Conservation (phyloP, 2,797 vertebrate genomes). For the Danio choprae region DNA sequence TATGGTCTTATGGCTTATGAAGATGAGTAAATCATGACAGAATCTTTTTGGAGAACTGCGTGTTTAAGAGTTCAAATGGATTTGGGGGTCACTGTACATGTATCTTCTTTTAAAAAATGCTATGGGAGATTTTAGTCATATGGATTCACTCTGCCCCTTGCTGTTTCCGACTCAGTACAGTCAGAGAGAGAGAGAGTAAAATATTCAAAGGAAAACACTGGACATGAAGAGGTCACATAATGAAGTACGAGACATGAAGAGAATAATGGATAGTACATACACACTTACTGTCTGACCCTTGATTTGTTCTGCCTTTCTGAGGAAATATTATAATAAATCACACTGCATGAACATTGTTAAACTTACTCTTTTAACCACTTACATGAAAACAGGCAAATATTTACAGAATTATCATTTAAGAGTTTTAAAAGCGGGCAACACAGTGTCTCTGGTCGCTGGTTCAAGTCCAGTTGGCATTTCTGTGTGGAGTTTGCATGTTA, state of each 20-base stretch:
- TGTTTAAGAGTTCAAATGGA: not conserved
- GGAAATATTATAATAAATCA: constrained; percentile 13
- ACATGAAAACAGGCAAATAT: constrained; percentile 17
- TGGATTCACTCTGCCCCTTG: constrained; percentile 33
- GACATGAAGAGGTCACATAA: constrained; percentile 34
- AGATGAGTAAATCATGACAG: not conserved
- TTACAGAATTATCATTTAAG: not conserved
- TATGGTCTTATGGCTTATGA: not conserved
- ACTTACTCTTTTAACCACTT: not conserved
- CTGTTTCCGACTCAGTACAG: constrained; percentile 16
- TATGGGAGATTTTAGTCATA: not conserved
- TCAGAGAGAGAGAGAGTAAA: not conserved
- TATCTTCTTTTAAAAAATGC: not conserved
- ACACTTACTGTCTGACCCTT: constrained; percentile 32
- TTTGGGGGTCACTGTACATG: not conserved
- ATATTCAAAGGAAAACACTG: constrained; percentile 16
- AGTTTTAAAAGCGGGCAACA: not conserved
- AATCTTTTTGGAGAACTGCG: not conserved
- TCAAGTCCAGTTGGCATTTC: too few relatives aligned
- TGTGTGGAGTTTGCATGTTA: too few relatives aligned
- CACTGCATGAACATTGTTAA: not conserved
- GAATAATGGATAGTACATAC: constrained; percentile 4
- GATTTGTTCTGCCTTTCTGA: constrained; percentile 20
- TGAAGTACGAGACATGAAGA: constrained; percentile 29
- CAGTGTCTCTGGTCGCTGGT: too few relatives aligned